These are phyloP conservation scores for Lamproptera curius DNA, from an alignment of 2,888 invertebrate species.

Conservation along the genomic window DNA sequence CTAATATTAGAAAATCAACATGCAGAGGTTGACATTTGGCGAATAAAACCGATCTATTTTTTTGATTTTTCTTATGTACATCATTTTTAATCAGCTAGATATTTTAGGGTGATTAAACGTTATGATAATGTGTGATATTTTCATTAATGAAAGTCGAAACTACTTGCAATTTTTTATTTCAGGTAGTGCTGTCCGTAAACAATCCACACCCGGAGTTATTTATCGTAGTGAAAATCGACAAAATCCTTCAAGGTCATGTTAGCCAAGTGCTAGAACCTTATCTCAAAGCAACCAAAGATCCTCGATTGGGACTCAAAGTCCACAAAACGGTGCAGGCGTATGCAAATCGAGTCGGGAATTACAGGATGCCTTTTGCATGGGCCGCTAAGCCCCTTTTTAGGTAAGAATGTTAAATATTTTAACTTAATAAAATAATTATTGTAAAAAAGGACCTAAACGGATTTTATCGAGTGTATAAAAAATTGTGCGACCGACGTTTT, in stretches of 20 bases:
- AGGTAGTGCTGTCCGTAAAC: constrained; percentile 93
- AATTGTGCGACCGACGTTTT: too few relatives aligned
- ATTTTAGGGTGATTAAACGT: too few relatives aligned
- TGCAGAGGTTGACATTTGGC: too few relatives aligned
- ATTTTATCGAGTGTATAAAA: constrained; percentile 8
- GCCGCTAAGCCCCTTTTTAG: constrained; percentile 92
- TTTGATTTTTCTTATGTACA: too few relatives aligned
- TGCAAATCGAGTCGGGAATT: constrained; percentile 90
- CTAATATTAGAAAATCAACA: background rate
- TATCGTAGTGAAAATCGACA: constrained; percentile 95
- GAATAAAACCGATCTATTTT: too few relatives aligned
- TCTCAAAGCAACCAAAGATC: constrained; percentile 88
- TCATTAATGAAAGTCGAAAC: too few relatives aligned
- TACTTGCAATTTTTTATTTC: constrained; percentile 31
- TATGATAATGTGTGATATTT: too few relatives aligned
- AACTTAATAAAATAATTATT: too few relatives aligned
- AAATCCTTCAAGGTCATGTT: constrained; percentile 93
- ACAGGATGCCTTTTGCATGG: constrained; percentile 99
- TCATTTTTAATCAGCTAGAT: too few relatives aligned
- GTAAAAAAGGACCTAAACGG: background rate
- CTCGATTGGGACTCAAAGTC: constrained; percentile 87
- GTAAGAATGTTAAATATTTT: constrained; percentile 32
- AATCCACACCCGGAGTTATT: constrained; percentile 95
- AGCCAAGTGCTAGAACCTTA: constrained; percentile 92
- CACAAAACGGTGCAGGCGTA: constrained; percentile 88